These are phyloP conservation scores for Antheraea yamamai DNA, from an alignment of 2,888 invertebrate genomes.

Conservation along the genomic window DNA sequence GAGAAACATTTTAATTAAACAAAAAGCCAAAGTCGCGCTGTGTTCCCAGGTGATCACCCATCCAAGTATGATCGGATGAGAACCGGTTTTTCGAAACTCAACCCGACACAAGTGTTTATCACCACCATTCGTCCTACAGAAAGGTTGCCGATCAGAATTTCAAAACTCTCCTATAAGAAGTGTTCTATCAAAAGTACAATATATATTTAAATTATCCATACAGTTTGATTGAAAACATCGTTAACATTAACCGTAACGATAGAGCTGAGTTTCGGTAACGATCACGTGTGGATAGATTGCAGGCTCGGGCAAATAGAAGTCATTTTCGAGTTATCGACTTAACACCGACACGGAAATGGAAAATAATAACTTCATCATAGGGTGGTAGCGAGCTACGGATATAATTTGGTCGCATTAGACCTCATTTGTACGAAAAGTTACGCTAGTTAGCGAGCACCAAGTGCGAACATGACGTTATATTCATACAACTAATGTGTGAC, in stretches of 20 bases:
- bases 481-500: background rate
- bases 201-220: background rate
- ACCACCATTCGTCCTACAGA: no score
- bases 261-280: constrained; percentile 65
- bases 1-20: no score
- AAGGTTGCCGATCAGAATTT: background rate
- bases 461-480: constrained; percentile 9
- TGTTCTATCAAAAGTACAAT: background rate
- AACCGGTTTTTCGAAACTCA: no score
- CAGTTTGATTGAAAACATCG: constrained; percentile 27
- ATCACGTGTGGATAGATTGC: constrained; percentile 61
- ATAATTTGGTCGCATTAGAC: constrained; percentile 74
- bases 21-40: no score
- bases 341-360: constrained; percentile 75
- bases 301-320: constrained; percentile 67
- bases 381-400: constrained; percentile 63
- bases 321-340: constrained; percentile 82
- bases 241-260: constrained; percentile 33
- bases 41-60: no score
- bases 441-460: constrained; percentile 6
- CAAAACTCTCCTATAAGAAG: background rate
- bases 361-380: constrained; percentile 79
- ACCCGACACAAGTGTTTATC: no score
- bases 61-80: no score
- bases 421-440: constrained; percentile 59